A percentile compares a stretch with the other conserved stretches of the same genome.
Conservation (phyloP, 1,140 invertebrate genomes). For the Antheraea pernyi region DNA sequence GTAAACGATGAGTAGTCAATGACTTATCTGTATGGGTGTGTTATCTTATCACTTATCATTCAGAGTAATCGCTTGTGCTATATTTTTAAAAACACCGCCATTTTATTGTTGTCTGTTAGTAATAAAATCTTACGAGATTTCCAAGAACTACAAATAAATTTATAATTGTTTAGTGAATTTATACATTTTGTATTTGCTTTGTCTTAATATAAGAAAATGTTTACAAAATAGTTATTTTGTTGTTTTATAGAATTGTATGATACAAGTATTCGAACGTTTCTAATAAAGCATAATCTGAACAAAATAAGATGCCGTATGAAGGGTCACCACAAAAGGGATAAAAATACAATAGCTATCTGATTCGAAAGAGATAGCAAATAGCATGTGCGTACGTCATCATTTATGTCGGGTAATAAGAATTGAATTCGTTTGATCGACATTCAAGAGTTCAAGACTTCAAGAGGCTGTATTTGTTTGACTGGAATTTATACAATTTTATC, state of each 20-base stretch:
- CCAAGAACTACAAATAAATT: not conserved
- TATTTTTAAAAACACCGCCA: conserved; percentile 65
- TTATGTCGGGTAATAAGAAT: conserved; percentile 34
- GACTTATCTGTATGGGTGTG: conserved; percentile 55
- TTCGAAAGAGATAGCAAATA: conserved; percentile 22
- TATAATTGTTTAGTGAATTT: not conserved
- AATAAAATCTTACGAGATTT: not conserved
- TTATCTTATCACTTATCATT: conserved; percentile 74
- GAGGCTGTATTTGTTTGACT: conserved; percentile 48
- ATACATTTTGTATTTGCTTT: not conserved
- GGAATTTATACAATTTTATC: conserved; percentile 53
- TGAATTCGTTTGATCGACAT: conserved; percentile 55
- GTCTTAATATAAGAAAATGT: not conserved
- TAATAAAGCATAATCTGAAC: conserved; percentile 16
- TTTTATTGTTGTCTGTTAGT: conserved; percentile 1
- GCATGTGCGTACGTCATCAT: not conserved
- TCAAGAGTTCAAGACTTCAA: conserved; percentile 14
- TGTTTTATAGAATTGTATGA: not conserved
- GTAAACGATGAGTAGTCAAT: conserved; percentile 45
- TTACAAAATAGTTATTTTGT: not conserved
- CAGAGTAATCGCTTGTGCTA: conserved; percentile 65
- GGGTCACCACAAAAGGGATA: not conserved
- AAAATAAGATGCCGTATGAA: not conserved
- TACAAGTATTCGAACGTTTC: conserved; percentile 32
- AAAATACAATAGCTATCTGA: not conserved